Evolutionary conservation across 2,888 invertebrate genomes (phyloP).

Genomic region (Pollenia angustigena): DNA sequence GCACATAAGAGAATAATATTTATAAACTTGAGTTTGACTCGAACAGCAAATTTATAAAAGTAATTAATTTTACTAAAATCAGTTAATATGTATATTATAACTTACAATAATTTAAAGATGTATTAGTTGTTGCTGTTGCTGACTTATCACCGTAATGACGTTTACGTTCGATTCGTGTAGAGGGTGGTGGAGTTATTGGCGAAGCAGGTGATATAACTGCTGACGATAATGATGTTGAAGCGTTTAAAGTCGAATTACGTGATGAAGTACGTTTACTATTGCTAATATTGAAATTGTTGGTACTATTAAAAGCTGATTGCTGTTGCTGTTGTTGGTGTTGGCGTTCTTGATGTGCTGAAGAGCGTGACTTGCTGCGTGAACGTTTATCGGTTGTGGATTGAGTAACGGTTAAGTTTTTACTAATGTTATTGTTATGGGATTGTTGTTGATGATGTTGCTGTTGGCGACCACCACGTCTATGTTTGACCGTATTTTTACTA

Average conservation of each 20-base stretch:
- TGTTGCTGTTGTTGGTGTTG: conserved; percentile 45
- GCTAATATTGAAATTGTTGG: conserved; percentile 41
- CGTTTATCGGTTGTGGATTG: conserved; percentile 71
- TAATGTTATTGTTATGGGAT: conserved; percentile 66
- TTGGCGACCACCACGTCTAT: conserved; percentile 71
- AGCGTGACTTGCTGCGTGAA: conserved; percentile 70
- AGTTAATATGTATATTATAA: not conserved
- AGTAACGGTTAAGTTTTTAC: conserved; percentile 59
- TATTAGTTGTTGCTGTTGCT: conserved; percentile 9
- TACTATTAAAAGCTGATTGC: conserved; percentile 35
- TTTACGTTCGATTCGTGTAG: conserved; percentile 76
- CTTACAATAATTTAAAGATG: conserved; percentile 67
- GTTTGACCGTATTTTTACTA: conserved; percentile 62
- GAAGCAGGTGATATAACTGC: conserved; percentile 67
- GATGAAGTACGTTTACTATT: conserved; percentile 69
- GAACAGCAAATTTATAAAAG: too few relatives aligned
- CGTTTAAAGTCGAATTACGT: conserved; percentile 70
- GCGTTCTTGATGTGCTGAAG: conserved; percentile 65
- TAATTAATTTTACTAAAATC: too few relatives aligned
- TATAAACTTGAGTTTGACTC: too few relatives aligned
- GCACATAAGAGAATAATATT: too few relatives aligned
- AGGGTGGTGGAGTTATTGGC: conserved; percentile 59
- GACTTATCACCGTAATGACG: conserved; percentile 75
- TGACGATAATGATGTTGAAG: conserved; percentile 67
- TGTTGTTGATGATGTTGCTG: conserved; percentile 68